Evolutionary conservation across 2,797 vertebrate species (phyloP).

Genomic region (Cossypha caffra): DNA sequence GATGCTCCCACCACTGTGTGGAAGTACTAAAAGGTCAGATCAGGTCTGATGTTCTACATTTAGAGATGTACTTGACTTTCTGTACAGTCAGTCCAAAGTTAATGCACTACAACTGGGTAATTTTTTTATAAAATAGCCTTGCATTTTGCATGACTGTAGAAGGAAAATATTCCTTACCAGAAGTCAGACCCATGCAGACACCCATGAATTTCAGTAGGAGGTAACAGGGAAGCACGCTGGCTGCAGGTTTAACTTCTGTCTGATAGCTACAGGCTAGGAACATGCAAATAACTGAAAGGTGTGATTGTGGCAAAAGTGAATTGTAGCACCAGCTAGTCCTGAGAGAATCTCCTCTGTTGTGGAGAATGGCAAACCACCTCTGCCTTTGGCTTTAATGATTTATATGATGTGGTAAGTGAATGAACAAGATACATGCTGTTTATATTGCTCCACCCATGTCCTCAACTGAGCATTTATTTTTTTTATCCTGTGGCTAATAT

Average conservation of each 20-base stretch:
- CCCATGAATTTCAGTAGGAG: rapidly evolving
- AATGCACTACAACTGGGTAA: rapidly evolving
- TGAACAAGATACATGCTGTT: not conserved
- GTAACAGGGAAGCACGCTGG: rapidly evolving
- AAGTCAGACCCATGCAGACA: not conserved
- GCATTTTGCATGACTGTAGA: not conserved
- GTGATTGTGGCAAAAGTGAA: not conserved
- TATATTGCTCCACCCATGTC: not conserved
- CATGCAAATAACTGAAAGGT: not conserved
- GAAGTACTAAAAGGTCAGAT: not conserved
- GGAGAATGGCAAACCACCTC: not conserved
- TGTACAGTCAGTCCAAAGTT: not conserved
- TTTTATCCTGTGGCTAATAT: not conserved
- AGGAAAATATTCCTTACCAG: not conserved
- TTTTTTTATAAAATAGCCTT: not conserved
- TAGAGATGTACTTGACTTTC: not conserved
- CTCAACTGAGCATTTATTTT: not conserved
- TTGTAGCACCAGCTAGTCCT: not conserved
- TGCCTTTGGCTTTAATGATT: not conserved
- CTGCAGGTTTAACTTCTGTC: not conserved
- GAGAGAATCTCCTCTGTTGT: not conserved
- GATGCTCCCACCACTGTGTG: not conserved
- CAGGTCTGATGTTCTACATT: not conserved
- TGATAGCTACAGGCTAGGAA: not conserved
- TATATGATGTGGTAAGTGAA: not conserved